Percentiles rank a stretch among this genome's conserved stretches.
phyloP scores from a whole-genome alignment of 2,113 vertebrate genomes.

The Lophura nycthemera region DNA sequence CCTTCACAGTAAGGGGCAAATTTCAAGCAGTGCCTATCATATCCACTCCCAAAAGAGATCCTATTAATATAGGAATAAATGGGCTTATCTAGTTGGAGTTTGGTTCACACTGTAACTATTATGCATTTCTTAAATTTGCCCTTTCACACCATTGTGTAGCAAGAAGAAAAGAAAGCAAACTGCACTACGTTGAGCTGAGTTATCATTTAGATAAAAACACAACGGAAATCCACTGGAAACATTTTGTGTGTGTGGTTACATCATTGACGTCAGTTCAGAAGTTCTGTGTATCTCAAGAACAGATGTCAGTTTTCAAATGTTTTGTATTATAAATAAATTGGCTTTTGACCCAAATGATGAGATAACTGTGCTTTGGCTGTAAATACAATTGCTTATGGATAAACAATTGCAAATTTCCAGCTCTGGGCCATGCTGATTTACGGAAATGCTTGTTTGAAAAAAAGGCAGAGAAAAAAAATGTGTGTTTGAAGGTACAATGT shows the following conservation, averaged over 20 bases:
- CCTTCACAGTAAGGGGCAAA: not conserved
- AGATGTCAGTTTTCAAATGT: conserved; percentile 69
- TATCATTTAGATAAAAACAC: conserved; percentile 40
- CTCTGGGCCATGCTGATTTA: not conserved
- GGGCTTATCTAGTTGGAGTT: not conserved
- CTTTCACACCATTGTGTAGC: not conserved
- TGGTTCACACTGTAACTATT: not conserved
- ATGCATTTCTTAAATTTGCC: not conserved
- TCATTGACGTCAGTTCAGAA: conserved; percentile 71
- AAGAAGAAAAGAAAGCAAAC: not conserved
- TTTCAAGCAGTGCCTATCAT: not conserved
- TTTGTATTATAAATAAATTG: conserved; percentile 72
- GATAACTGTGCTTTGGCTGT: conserved; percentile 29
- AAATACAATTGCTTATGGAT: conserved; percentile 64
- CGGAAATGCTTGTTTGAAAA: accelerated
- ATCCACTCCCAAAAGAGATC: not conserved
- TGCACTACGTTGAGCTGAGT: not conserved
- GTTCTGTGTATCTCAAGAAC: conserved; percentile 64
- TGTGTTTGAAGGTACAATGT: not conserved
- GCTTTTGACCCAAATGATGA: conserved; percentile 60
- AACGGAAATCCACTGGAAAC: conserved; percentile 35
- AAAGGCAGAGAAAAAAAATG: not conserved
- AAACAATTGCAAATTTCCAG: conserved; percentile 27
- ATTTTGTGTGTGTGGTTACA: conserved; percentile 47
- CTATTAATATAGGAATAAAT: not conserved